Base-by-base conservation (phyloP, 2,888 invertebrate genomes). In the Deilephila porcellus region DNA sequence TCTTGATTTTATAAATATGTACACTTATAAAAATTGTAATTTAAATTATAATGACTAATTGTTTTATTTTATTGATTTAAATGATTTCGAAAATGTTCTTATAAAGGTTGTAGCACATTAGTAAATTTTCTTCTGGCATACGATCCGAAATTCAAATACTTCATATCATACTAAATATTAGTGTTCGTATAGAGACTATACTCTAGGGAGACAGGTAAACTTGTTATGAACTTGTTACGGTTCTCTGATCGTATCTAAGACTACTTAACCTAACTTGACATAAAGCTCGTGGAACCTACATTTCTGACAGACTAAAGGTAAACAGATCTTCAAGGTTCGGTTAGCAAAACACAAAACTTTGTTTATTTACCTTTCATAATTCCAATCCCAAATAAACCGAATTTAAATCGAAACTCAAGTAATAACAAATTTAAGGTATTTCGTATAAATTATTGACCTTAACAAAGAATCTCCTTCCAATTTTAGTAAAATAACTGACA, bases 201-300 rank as follows among this genome's bases (percentile, higher is more conserved):
- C 56, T n/a, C n/a, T 5, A 56, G n/a, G 19, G 56, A 56, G 19
- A n/a, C 19, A 56, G n/a, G 56, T 56, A n/a, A 56, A 56, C 19
- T 56, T 56, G n/a, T 56, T 56, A 56, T 56, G n/a, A 56, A 56
- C 19, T 56, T 56, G 56, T 56, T 56, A 56, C 19, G 56, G 56
- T 56, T 56, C 56, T 56, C 56, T 56, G 29, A 25, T 60, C 25
- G 25, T 25, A 32, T 29, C 29, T 60, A 7, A 29, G 29, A 29
- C 11, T 60, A 29, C 60, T 60, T 60, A 60, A 60, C 29, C 29
- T 60, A 60, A 60, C 60, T 29, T 56, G 56, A 56, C 56, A 56
- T 56, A n/a, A 56, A 56, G 4, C 56, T 56, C n/a, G 19, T n/a
- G n/a, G 56, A n/a, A 56, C 56, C 60, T 29, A 60, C 20, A 60